These are phyloP conservation scores for Copidosoma floridanum DNA, from an alignment of 1,140 invertebrate species.

Conservation along the genomic window DNA sequence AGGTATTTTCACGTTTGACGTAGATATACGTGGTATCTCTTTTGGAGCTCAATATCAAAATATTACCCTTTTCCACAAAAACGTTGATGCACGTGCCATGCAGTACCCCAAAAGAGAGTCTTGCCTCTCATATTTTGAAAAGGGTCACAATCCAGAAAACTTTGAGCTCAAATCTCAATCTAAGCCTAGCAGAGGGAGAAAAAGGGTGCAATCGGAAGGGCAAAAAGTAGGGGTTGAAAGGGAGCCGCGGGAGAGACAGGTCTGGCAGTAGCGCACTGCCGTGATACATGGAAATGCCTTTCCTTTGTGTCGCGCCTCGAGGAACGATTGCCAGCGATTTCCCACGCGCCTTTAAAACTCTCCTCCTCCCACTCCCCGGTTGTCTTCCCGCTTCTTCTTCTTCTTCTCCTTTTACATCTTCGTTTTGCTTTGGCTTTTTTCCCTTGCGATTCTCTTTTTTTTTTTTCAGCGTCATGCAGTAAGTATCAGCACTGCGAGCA, in stretches of 20 bases:
- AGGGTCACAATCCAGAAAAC: too few relatives aligned
- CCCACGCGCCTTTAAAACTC: conserved; percentile 7
- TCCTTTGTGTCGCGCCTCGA: conserved; percentile 5
- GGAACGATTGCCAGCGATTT: conserved; percentile 10
- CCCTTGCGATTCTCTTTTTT: background rate
- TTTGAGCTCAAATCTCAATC: background rate
- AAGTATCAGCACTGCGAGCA: background rate
- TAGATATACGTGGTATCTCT: too few relatives aligned
- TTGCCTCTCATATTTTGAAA: too few relatives aligned
- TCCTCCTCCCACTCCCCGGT: background rate
- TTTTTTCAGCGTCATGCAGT: background rate
- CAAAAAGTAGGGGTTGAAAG: too few relatives aligned
- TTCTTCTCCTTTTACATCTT: background rate
- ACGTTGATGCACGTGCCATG: too few relatives aligned
- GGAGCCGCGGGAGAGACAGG: too few relatives aligned
- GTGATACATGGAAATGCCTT: conserved; percentile 6
- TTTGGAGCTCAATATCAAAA: too few relatives aligned
- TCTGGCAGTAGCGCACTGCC: too few relatives aligned
- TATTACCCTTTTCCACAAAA: too few relatives aligned
- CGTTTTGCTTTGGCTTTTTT: background rate
- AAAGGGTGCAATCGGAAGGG: too few relatives aligned
- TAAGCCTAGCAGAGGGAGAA: background rate
- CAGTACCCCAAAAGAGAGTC: too few relatives aligned
- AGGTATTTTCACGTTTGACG: too few relatives aligned
- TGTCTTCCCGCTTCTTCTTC: background rate